Evolutionary conservation across 2,888 invertebrate species (phyloP).

Genomic region (Crossocerus cetratus): DNA sequence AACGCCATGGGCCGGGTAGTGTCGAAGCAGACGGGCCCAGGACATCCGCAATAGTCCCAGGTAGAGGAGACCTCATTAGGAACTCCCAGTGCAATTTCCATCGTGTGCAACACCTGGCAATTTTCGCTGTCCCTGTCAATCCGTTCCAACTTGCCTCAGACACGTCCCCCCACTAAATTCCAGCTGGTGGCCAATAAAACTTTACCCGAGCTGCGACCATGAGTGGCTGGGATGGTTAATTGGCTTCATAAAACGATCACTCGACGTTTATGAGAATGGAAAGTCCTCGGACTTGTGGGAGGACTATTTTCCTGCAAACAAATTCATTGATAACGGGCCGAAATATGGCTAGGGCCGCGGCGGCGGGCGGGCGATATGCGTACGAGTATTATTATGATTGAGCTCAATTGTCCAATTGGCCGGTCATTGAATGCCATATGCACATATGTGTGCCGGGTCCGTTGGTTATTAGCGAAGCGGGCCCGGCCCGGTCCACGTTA

Average conservation of each 20-base stretch:
- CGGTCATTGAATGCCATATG: conserved; percentile 73
- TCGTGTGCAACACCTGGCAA: too few relatives aligned
- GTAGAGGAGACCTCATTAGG: conserved; percentile 6
- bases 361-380: conserved; percentile 53
- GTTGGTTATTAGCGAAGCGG: conserved; percentile 66
- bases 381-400: conserved; percentile 74
- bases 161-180: too few relatives aligned
- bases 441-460: conserved; percentile 40
- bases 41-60: conserved; percentile 30
- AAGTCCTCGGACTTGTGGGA: too few relatives aligned
- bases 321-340: conserved; percentile 40
- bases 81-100: too few relatives aligned
- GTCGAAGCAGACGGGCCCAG: conserved; percentile 41
- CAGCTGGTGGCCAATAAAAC: too few relatives aligned
- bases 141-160: too few relatives aligned
- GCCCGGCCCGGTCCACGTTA: conserved; percentile 33
- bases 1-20: conserved; percentile 42
- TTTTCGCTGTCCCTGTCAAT: too few relatives aligned
- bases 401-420: conserved; percentile 77
- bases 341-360: conserved; percentile 37
- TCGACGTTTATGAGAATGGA: too few relatives aligned
- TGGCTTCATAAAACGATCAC: too few relatives aligned
- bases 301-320: conserved; percentile 43
- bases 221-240: too few relatives aligned
- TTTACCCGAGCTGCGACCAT: too few relatives aligned